These are phyloP conservation scores for Cylas formicarius DNA, from an alignment of 1,140 invertebrate genomes.

Conservation along the genomic window DNA sequence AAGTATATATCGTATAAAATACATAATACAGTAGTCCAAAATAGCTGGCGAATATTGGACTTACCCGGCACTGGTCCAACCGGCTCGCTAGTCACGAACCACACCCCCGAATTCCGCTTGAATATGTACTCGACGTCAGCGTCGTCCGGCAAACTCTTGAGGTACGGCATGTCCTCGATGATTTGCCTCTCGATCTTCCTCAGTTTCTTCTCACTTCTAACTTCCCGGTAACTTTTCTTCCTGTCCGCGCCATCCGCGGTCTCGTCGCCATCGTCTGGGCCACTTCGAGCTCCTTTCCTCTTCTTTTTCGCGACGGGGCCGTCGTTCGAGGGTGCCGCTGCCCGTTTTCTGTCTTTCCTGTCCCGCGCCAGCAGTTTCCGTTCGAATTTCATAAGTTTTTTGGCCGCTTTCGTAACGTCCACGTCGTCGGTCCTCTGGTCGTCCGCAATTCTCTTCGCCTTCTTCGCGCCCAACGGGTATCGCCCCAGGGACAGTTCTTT, in stretches of 20 bases:
- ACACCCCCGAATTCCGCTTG: constrained; percentile 34
- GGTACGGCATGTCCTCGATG: constrained; percentile 1
- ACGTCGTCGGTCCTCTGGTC: constrained; percentile 29
- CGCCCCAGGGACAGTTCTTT: constrained; percentile 48
- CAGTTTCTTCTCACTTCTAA: constrained; percentile 7
- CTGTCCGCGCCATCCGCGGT: constrained; percentile 8
- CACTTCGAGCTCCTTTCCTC: constrained; percentile 11
- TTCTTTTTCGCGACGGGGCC: constrained; percentile 9
- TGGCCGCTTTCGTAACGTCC: constrained; percentile 30
- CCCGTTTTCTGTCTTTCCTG: constrained; percentile 15
- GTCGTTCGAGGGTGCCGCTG: constrained; percentile 13
- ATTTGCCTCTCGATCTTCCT: constrained; percentile 3
- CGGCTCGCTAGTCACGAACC: constrained; percentile 31
- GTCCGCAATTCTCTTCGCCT: constrained; percentile 36
- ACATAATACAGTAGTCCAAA: too few relatives aligned
- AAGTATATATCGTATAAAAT: too few relatives aligned
- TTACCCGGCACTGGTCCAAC: too few relatives aligned
- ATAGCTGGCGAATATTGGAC: too few relatives aligned
- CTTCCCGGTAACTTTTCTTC: constrained; percentile 14
- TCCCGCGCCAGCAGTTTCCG: constrained; percentile 25
- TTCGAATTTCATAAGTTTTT: constrained; percentile 34
- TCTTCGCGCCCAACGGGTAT: constrained; percentile 57
- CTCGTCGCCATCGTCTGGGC: constrained; percentile 6
- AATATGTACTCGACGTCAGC: constrained; percentile 23
- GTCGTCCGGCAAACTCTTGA: neutral